Evolutionary conservation across 2,113 vertebrate species (phyloP).

Genomic region (Numida meleagris): DNA sequence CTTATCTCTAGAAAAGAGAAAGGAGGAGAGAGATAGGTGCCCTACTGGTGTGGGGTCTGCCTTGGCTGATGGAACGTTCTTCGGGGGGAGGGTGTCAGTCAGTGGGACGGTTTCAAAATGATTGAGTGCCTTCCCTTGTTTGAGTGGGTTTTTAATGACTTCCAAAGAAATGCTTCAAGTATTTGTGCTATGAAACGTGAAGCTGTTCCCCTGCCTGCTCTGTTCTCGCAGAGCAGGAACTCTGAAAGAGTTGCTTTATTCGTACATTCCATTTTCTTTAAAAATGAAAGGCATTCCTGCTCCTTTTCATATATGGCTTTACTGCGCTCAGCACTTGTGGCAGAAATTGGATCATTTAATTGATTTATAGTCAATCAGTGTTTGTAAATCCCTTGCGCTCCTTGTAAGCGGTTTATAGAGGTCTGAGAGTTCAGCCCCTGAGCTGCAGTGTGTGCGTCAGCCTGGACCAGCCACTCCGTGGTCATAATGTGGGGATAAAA

Average conservation of each 20-base stretch:
- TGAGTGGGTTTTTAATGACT: neutral
- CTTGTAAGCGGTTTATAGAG: neutral
- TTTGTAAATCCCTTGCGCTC: neutral
- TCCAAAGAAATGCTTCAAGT: neutral
- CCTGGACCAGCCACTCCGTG: neutral
- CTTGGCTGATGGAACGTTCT: neutral
- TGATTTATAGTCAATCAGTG: neutral
- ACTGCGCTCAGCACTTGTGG: neutral
- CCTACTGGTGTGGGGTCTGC: neutral
- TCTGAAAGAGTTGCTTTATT: neutral
- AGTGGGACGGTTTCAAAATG: neutral
- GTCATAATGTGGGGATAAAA: neutral
- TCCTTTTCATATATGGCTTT: neutral
- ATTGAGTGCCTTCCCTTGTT: neutral
- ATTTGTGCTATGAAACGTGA: neutral
- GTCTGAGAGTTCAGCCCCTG: neutral
- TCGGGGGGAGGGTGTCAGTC: neutral
- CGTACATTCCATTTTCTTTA: neutral
- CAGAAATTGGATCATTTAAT: slow-evolving; percentile 15
- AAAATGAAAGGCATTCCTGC: neutral
- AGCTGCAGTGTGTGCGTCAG: neutral
- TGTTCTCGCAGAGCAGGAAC: neutral
- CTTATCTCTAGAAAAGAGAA: neutral
- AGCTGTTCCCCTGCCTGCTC: neutral
- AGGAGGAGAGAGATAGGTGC: neutral